phyloP scores from a whole-genome alignment of 2,113 vertebrate genomes.

The Cyprinodon brontotheroides region DNA sequence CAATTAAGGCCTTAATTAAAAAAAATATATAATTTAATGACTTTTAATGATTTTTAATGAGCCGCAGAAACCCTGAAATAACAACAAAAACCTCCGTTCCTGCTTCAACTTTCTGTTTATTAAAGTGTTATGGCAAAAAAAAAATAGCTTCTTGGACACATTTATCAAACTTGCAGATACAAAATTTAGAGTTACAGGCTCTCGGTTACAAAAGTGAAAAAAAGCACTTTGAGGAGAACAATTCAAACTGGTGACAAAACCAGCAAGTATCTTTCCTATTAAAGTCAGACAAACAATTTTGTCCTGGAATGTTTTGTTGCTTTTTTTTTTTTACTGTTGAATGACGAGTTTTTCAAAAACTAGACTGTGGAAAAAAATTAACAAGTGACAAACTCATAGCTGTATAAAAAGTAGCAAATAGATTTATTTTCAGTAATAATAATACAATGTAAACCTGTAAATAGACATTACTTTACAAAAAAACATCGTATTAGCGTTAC shows the following conservation, averaged over 20 bases:
- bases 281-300: not conserved
- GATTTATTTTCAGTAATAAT: conserved; percentile 58
- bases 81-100: conserved; percentile 1
- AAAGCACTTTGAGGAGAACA: conserved; percentile 38
- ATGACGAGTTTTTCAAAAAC: not conserved
- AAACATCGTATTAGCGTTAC: conserved; percentile 49
- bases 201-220: conserved; percentile 48
- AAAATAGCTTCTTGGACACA: conserved; percentile 72
- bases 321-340: not conserved
- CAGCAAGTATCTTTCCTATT: not conserved
- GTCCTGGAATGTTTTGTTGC: conserved; percentile 22
- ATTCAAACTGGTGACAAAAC: not conserved
- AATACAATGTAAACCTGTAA: conserved; percentile 64
- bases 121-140: conserved; percentile 82
- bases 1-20: too few species aligned
- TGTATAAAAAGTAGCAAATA: conserved; percentile 59
- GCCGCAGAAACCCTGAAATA: not conserved
- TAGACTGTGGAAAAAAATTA: conserved; percentile 11
- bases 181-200: conserved; percentile 42
- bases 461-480: conserved; percentile 64
- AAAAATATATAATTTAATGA: too few species aligned
- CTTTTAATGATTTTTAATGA: too few species aligned
- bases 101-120: conserved; percentile 75
- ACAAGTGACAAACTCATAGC: conserved; percentile 8
- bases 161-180: conserved; percentile 69